Evolutionary conservation across 2,797 vertebrate genomes (phyloP), one percentile per base, ranked within the genome.

Genomic region (Anguilla pacifica): DNA sequence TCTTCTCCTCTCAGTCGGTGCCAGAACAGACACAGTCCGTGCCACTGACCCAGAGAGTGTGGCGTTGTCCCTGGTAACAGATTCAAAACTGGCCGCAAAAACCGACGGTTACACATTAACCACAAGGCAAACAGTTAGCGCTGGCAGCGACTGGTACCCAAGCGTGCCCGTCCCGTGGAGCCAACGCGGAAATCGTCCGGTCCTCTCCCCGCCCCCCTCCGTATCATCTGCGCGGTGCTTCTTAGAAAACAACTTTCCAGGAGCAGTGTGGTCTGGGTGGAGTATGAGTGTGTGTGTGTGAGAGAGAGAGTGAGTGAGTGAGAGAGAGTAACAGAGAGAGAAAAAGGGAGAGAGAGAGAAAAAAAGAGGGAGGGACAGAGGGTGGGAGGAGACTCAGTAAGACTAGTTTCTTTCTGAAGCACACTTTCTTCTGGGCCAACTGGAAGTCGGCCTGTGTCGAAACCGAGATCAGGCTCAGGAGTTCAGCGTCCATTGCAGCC

Each of bases 101-200:
- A 89, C 89, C 88, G 92, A 86, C 91, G 90, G 92, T 94, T 97
- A 97, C 97, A 94, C 85, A 98, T 98, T 98, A 98, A 98, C 97
- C 88, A 43, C 35, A 74, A 3, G 67, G 94, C 95, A 98, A 98
- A 99, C 96, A 98, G 2, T 86, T 70, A 88, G 96, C 83, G 95
- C 96, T 5, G 64, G 95, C 91, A 88, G 95, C 91, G 94, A 92
- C 90, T 92, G 97, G 97, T 94, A 97, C 96, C 86, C 79, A 82
- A 4, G 19, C 19, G 19, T 82, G 6, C 79, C 79, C 25, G 55
- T 46, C n/a, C 59, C 9, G 79, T 77, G 15, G 43, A n/a, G 49
- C 11, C 70, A 51, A 86, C 77, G 57, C 86, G 55, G 74, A 81
- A 87, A 31, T 61, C 72, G 85, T 85, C 83, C 84, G 51, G 83